These are phyloP conservation scores for Diachrysia chrysitis DNA, from an alignment of 2,888 invertebrate genomes.

Conservation along the genomic window DNA sequence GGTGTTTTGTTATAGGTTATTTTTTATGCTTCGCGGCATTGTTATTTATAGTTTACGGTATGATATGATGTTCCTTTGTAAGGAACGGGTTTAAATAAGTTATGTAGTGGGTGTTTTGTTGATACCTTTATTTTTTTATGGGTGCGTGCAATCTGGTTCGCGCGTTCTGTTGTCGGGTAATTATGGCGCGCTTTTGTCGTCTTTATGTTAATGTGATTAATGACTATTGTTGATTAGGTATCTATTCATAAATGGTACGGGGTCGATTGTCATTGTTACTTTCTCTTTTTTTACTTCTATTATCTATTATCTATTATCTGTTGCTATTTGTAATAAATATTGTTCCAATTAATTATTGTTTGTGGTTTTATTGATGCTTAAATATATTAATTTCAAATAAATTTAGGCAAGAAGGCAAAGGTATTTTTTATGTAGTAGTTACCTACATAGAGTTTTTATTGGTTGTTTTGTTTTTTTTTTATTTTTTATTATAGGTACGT, in stretches of 20 bases:
- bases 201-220: conserved; percentile 33
- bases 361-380: no score
- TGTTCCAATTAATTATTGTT: no score
- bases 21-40: conserved; percentile 30
- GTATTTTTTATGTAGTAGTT: no score
- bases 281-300: not conserved
- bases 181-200: conserved; percentile 40
- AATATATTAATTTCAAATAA: no score
- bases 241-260: conserved; percentile 25
- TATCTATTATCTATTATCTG: no score
- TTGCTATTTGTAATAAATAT: no score
- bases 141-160: conserved; percentile 17
- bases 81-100: conserved; percentile 20
- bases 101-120: conserved; percentile 7
- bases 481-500: no score
- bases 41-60: conserved; percentile 46
- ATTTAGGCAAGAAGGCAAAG: no score
- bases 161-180: conserved; percentile 22
- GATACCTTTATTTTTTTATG: conserved; percentile 18
- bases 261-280: not conserved
- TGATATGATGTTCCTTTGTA: conserved; percentile 20
- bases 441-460: no score
- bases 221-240: conserved; percentile 37
- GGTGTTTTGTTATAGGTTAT: conserved; percentile 31
- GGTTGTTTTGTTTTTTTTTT: no score